Conservation (phyloP, 2,888 invertebrate genomes). For the Bhutanitis thaidina region DNA sequence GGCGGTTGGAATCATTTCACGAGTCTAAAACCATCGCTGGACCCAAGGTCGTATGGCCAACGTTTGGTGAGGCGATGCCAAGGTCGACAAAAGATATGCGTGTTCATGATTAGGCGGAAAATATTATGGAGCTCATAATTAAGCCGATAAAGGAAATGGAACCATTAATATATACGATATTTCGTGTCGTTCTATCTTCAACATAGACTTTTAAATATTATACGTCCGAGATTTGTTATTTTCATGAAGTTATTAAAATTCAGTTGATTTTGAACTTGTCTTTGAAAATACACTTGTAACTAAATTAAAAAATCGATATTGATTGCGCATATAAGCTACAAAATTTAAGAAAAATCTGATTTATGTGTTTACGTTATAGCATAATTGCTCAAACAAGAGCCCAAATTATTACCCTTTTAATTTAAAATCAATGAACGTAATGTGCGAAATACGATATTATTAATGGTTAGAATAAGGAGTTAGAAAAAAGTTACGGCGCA, state of each 20-base stretch:
- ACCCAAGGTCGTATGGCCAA: conserved; percentile 61
- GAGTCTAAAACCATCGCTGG: conserved; percentile 64
- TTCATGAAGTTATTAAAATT: too few relatives aligned
- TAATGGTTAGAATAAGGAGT: too few relatives aligned
- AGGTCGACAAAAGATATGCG: conserved; percentile 41
- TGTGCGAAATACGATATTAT: not conserved
- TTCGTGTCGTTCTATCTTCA: not conserved
- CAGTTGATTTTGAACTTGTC: too few relatives aligned
- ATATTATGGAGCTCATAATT: conserved; percentile 1
- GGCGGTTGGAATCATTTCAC: conserved; percentile 23
- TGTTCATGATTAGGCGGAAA: conserved; percentile 5
- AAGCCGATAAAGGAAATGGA: not conserved
- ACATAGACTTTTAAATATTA: not conserved
- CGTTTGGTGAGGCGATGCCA: conserved; percentile 57
- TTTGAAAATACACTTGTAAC: too few relatives aligned
- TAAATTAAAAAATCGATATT: too few relatives aligned
- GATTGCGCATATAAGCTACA: too few relatives aligned
- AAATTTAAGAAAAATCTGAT: too few relatives aligned
- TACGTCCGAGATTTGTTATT: not conserved
- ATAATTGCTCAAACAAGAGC: too few relatives aligned
- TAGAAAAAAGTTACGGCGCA: too few relatives aligned
- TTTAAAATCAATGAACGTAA: too few relatives aligned
- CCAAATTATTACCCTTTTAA: too few relatives aligned
- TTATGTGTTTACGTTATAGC: too few relatives aligned
- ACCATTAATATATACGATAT: not conserved